Conservation (phyloP, 1,140 invertebrate species). For the Danaus plexippus region DNA sequence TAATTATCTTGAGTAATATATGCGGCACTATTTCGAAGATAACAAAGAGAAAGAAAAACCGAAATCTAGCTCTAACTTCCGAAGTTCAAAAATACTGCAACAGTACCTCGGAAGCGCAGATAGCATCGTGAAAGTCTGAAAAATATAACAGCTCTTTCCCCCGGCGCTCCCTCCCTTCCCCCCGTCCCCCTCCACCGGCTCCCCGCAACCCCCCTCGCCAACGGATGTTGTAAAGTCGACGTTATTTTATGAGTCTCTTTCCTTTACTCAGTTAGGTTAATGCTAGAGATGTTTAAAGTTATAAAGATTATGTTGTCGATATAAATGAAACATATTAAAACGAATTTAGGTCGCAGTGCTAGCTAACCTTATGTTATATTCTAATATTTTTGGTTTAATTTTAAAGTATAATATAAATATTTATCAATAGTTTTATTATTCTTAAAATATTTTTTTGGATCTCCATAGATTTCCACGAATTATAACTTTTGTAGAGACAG, state of each 20-base stretch:
- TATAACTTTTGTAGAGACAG: no score
- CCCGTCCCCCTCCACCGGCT: neutral
- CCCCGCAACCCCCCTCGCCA: neutral
- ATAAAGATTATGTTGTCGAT: neutral
- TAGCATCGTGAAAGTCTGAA: constrained; percentile 9
- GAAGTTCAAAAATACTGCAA: constrained; percentile 13
- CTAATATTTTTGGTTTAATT: no score
- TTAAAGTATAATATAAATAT: no score
- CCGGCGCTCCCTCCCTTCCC: neutral
- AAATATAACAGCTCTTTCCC: neutral
- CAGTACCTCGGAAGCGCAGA: constrained; percentile 5
- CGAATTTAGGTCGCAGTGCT: no score
- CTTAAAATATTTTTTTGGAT: no score
- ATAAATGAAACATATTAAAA: neutral
- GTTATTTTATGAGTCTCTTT: constrained; percentile 24
- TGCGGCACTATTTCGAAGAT: no score
- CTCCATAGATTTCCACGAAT: no score
- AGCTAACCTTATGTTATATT: no score
- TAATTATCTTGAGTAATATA: no score
- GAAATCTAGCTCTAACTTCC: constrained; percentile 4
- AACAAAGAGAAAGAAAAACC: constrained; percentile 5
- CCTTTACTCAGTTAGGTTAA: constrained; percentile 12
- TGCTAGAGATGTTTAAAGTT: constrained; percentile 3
- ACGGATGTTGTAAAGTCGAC: constrained; percentile 21
- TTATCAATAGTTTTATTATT: no score